A percentile compares a stretch with the other conserved stretches of the same genome.
Evolutionary conservation across 2,888 invertebrate genomes (phyloP).

Genomic region (Germaria angustata): DNA sequence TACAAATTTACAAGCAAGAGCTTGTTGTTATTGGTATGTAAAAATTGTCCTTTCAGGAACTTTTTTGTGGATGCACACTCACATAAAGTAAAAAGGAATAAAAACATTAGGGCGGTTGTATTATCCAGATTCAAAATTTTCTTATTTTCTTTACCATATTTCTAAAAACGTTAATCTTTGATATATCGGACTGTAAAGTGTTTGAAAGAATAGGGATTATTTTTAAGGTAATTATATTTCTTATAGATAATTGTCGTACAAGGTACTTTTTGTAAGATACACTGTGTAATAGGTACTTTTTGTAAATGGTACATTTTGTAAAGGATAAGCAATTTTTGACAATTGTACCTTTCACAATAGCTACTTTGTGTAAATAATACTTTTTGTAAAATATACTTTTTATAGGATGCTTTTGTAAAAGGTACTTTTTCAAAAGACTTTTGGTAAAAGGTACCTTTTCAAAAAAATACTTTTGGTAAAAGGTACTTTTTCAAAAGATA

Average conservation of each 20-base stretch:
- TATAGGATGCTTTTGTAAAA: too few relatives aligned
- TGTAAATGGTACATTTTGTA: neutral
- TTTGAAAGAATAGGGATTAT: too few relatives aligned
- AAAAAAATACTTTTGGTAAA: neutral
- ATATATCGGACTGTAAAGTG: too few relatives aligned
- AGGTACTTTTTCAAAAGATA: neutral
- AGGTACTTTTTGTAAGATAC: too few relatives aligned
- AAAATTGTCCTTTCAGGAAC: conserved; percentile 20
- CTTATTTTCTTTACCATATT: too few relatives aligned
- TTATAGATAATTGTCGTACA: too few relatives aligned
- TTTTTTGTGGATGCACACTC: neutral
- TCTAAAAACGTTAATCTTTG: too few relatives aligned
- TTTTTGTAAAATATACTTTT: too few relatives aligned
- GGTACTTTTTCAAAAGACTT: too few relatives aligned
- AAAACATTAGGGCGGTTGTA: neutral
- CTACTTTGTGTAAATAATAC: neutral
- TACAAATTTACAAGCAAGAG: conserved; percentile 7
- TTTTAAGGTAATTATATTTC: too few relatives aligned
- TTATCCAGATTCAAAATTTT: neutral
- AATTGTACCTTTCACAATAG: neutral
- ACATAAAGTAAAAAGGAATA: neutral
- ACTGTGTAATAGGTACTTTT: too few relatives aligned
- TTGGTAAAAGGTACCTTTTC: too few relatives aligned
- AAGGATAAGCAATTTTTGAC: neutral
- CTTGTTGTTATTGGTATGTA: conserved; percentile 28